Evolutionary conservation across 2,888 invertebrate genomes (phyloP), one percentile per base, ranked within the genome.

Genomic region (Drosophila recens): DNA sequence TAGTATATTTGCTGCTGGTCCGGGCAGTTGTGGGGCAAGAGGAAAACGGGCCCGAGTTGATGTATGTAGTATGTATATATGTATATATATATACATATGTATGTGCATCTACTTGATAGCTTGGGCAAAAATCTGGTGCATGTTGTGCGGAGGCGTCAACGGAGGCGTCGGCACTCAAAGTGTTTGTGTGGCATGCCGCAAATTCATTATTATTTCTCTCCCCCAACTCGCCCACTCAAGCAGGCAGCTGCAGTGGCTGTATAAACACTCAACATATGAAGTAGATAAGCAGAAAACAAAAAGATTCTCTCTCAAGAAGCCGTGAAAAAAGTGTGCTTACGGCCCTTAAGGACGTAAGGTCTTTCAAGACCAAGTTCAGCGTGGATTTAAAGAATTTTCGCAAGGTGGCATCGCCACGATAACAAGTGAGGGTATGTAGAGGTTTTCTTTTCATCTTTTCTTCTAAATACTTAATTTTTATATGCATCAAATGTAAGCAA

Each of bases 131-230:
- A 84, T 84, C 84, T 87, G 84, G 82, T 52, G 82, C 76, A 87
- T 75, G 73, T 75, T 87, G 80, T 72, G 82, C 54, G n/a, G 48
- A 63, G 82, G 71, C 85, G 66, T 51, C 52, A 45, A 38, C 54
- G 70, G 53, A 45, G 64, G 59, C 71, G 56, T 67, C 52, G 58
- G 62, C 46, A 58, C 61, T 76, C 62, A 70, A 79, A 77, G 80
- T 89, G 90, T 83, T 76, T 83, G 90, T 86, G 79, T 71, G 86
- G 87, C 90, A 76, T 88, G 76, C 89, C 90, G 72, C 86, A 89
- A 86, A 86, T 86, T 88, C 86, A 90, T 86, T 86, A 86, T 88
- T 90, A 86, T 86, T 86, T 82, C 73, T 63, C 63, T 45, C 71
- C 53, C 61, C 76, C 53, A 68, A 63, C 30, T 30, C 76, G 43